A percentile compares a stretch with the other conserved stretches of the same genome.
Conservation (phyloP, 2,888 invertebrate genomes). For the Brenthis daphne region DNA sequence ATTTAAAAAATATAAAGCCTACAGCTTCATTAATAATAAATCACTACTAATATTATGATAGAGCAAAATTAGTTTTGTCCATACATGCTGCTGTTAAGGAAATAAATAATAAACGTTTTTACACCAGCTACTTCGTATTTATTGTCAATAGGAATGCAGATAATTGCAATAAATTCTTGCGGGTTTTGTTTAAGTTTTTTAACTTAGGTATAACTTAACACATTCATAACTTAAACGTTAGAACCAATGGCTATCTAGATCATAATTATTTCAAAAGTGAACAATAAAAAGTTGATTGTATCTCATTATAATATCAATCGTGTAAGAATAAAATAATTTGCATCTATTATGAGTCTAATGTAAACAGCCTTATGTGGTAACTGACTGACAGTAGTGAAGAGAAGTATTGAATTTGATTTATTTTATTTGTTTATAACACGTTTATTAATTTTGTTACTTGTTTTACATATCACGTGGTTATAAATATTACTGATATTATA, state of each 20-base stretch:
- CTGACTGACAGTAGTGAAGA: not conserved
- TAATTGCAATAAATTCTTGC: constrained; percentile 42
- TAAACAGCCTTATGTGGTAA: not conserved
- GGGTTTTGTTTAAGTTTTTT: constrained; percentile 38
- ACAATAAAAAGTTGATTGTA: constrained; percentile 35
- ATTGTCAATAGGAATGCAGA: constrained; percentile 42
- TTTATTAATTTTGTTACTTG: too few species aligned
- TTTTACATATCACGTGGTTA: too few species aligned
- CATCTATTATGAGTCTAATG: constrained; percentile 18
- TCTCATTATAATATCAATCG: constrained; percentile 28
- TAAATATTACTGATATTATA: too few species aligned
- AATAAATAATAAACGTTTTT: constrained; percentile 36
- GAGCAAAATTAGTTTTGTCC: constrained; percentile 28
- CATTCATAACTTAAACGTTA: constrained; percentile 29
- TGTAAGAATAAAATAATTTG: constrained; percentile 25
- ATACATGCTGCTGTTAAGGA: constrained; percentile 32
- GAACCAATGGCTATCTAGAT: constrained; percentile 12
- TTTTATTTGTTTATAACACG: not conserved
- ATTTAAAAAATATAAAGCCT: constrained; percentile 6
- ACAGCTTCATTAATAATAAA: constrained; percentile 12
- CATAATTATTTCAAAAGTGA: constrained; percentile 26
- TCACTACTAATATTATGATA: constrained; percentile 17
- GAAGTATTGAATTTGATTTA: constrained; percentile 1
- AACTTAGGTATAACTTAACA: constrained; percentile 29
- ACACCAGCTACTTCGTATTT: constrained; percentile 32